Percentiles rank a stretch among this genome's conserved stretches.
Evolutionary conservation across 2,888 invertebrate species (phyloP).

Genomic region (Augochlorella aurata): DNA sequence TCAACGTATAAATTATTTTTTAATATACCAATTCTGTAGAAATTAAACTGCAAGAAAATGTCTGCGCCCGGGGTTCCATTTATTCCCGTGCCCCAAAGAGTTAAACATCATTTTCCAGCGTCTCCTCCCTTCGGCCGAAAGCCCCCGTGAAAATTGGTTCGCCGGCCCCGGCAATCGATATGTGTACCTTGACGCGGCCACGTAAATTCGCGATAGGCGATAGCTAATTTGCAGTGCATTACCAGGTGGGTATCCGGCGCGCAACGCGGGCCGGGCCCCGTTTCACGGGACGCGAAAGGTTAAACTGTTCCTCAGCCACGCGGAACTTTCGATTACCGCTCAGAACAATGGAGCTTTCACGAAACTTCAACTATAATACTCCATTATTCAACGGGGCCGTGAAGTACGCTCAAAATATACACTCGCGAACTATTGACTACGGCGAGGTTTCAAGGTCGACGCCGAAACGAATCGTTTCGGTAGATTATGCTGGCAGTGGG

Average conservation of each 20-base stretch:
- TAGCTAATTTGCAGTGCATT: conserved; percentile 37
- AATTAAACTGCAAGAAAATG: no score
- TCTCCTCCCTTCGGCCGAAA: no score
- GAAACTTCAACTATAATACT: conserved; percentile 16
- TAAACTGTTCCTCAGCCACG: conserved; percentile 16
- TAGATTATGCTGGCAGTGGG: no score
- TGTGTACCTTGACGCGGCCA: background rate
- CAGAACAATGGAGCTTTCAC: conserved; percentile 11
- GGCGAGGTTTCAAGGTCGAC: background rate
- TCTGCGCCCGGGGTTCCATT: no score
- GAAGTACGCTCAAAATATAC: conserved; percentile 6
- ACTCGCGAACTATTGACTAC: background rate
- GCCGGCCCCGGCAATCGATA: conserved; percentile 25
- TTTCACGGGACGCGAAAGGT: conserved; percentile 13
- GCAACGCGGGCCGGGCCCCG: background rate
- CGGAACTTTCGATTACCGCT: conserved; percentile 13
- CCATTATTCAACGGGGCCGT: conserved; percentile 1
- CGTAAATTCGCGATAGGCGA: conserved; percentile 20
- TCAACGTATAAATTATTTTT: no score
- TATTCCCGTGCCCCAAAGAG: no score
- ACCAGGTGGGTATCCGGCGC: background rate
- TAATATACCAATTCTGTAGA: no score
- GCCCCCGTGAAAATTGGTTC: conserved; percentile 19
- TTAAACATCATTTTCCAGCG: conserved; percentile 15
- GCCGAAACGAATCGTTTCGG: no score